Base-by-base conservation (phyloP, 2,113 vertebrate genomes). In the Hemiprocne comata region DNA sequence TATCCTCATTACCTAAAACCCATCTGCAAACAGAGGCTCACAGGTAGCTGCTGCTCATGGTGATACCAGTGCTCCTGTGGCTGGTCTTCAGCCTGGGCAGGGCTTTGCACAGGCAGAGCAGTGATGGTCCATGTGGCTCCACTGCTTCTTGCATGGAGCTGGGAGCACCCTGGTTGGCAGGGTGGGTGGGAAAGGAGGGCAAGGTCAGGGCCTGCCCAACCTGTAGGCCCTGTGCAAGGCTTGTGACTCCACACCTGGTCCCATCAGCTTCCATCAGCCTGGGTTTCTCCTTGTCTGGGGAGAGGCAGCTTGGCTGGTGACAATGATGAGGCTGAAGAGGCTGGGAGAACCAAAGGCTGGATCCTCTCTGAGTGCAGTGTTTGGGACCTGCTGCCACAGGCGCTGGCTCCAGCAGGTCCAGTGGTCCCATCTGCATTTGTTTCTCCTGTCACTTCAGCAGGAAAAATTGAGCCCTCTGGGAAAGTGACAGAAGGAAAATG, bases 401-500 rank as follows among this genome's bases (percentile, higher is more conserved):
- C 17, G 0, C 67, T 6, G 33, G 34, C 70, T 82, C 66, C 73
- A 36, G 46, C 61, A 60, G 77, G 29, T 75, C 53, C 90, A 61
- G n/a, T 3, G 1, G 17, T 54, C 53, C 28, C 3, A 0, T 44
- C 76, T 72, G 50, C 33, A 44, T 89, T 95, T 75, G 62, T 89
- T 96, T 90, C 75, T 86, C 11, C 0, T 60, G 60, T 90, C 61
- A 46, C 42, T 93, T 73, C 66, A 29, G 40, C 17, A 5, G 73
- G 82, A 89, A 73, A 61, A 82, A 90, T n/a, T 38, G 58, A 81
- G 33, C 88, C 60, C 51, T 93, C 50, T 86, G 90, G 90, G 81
- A 54, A 92, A 86, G 88, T 29, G 81, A 29, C 6, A 13, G 71
- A 76, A 91, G 61, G 58, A 79, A 60, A 71, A 70, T 57, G 50